phyloP scores from a whole-genome alignment of 2,797 vertebrate genomes.

The Lophotriccus pileatus region DNA sequence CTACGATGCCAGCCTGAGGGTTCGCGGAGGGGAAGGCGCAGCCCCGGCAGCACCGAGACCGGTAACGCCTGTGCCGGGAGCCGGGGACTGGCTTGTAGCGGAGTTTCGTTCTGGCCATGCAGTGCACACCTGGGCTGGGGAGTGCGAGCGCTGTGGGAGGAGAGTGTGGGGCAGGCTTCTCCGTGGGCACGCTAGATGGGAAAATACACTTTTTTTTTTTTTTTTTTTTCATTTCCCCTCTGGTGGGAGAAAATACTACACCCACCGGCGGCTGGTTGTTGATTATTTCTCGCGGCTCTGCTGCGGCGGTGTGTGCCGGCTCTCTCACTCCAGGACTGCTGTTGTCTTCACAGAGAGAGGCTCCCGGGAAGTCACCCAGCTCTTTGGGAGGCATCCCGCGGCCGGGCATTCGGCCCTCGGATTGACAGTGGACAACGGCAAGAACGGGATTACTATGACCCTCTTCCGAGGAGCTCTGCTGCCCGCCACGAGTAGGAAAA shows the following conservation, averaged over 20 bases:
- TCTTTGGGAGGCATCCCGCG: not conserved
- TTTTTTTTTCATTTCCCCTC: not conserved
- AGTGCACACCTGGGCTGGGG: slow-evolving; percentile 8
- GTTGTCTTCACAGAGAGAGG: slow-evolving; percentile 67
- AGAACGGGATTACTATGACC: slow-evolving; percentile 55
- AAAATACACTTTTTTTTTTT: not conserved
- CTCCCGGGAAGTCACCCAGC: slow-evolving; percentile 23
- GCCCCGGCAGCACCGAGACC: not conserved
- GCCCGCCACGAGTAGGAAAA: slow-evolving; percentile 26
- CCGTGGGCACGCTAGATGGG: not conserved
- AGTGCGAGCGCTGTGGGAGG: slow-evolving; percentile 5
- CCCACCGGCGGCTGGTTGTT: not conserved
- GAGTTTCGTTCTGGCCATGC: not conserved
- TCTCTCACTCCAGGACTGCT: slow-evolving; percentile 42
- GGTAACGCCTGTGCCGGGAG: not conserved
- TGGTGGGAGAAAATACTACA: slow-evolving; percentile 15
- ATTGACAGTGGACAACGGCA: not conserved
- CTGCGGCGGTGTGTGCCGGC: not conserved
- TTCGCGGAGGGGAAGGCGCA: not conserved
- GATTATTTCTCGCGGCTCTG: not conserved
- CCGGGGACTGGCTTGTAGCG: not conserved
- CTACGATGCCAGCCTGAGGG: not conserved
- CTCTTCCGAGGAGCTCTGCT: slow-evolving; percentile 47
- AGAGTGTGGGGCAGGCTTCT: not conserved
- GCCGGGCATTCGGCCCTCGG: not conserved